These are phyloP conservation scores for Phenganax subtilis DNA, from an alignment of 92 coral and sea anemone genomes.

Conservation along the genomic window DNA sequence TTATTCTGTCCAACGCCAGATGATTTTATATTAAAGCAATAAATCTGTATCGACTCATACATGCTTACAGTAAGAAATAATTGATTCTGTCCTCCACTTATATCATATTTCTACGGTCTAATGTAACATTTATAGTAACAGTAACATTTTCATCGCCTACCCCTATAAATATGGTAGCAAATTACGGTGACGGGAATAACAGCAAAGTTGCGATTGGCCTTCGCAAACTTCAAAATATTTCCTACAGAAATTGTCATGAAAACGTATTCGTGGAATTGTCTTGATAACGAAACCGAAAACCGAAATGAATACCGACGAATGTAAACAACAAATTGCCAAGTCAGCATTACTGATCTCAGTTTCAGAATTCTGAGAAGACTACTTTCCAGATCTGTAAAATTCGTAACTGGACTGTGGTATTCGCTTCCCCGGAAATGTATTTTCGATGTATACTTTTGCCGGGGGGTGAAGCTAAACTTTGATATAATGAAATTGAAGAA, in stretches of 20 bases:
- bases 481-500: too few species aligned
- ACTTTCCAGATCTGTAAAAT: too few species aligned
- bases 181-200: neutral
- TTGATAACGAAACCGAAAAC: conserved; percentile 6
- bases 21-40: too few species aligned
- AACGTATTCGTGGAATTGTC: neutral
- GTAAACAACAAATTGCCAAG: conserved; percentile 11
- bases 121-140: neutral
- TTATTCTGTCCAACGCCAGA: too few species aligned
- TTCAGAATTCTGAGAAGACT: neutral
- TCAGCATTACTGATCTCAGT: conserved; percentile 5
- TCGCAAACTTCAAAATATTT: neutral
- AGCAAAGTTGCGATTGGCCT: neutral
- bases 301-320: neutral
- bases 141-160: neutral
- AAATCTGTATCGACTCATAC: too few species aligned
- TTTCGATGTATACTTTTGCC: too few species aligned
- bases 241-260: conserved; percentile 11
- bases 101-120: neutral
- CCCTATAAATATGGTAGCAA: neutral
- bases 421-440: too few species aligned
- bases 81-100: neutral
- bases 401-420: too few species aligned
- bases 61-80: neutral
- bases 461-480: too few species aligned